These are phyloP conservation scores for Heloderma charlesbogerti DNA, from an alignment of 2,113 vertebrate genomes.

Conservation along the genomic window DNA sequence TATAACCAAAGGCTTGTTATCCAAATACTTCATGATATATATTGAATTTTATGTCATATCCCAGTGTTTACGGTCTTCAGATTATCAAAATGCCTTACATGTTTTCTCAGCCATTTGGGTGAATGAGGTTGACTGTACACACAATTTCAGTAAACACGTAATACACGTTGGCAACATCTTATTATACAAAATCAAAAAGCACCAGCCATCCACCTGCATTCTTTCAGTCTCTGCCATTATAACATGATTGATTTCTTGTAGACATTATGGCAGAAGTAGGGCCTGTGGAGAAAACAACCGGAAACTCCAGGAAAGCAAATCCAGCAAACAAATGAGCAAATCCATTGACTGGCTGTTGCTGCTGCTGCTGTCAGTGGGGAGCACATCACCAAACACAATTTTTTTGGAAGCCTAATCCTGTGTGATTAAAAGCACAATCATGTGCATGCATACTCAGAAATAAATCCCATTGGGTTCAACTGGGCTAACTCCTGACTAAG, in stretches of 20 bases:
- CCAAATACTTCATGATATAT: neutral
- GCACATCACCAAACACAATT: neutral
- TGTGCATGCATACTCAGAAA: neutral
- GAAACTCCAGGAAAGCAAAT: neutral
- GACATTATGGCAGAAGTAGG: neutral
- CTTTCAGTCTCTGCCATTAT: neutral
- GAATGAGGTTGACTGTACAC: neutral
- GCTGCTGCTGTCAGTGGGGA: neutral
- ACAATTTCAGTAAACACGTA: neutral
- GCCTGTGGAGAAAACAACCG: conserved; percentile 4
- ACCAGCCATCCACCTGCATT: neutral
- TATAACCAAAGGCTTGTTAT: neutral
- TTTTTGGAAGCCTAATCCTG: neutral
- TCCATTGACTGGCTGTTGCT: neutral
- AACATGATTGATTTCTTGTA: neutral
- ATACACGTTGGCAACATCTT: neutral
- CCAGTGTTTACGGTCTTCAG: neutral
- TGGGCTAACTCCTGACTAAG: neutral
- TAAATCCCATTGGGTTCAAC: neutral
- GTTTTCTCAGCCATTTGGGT: neutral
- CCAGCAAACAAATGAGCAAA: neutral
- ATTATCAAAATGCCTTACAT: neutral
- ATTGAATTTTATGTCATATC: neutral
- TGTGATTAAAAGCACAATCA: neutral
- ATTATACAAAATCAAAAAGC: neutral